Conservation (phyloP, 2,888 invertebrate species). For the Epirrita christyi region DNA sequence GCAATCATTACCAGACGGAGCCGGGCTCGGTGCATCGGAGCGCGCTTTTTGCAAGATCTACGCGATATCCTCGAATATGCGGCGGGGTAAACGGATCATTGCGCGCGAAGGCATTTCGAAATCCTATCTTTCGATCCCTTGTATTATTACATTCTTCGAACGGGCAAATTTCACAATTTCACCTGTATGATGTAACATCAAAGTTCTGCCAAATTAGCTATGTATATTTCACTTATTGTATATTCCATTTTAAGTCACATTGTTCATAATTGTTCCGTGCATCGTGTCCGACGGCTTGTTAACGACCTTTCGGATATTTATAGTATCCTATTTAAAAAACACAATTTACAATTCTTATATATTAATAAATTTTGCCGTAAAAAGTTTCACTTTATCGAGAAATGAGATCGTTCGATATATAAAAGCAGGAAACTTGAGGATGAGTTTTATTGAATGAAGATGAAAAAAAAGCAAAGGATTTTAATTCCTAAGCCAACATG, state of each 20-base stretch:
- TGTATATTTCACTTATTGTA: conserved; percentile 59
- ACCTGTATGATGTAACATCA: conserved; percentile 44
- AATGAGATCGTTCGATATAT: conserved; percentile 22
- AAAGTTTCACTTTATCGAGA: conserved; percentile 26
- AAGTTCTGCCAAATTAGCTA: conserved; percentile 58
- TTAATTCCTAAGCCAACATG: conserved; percentile 41
- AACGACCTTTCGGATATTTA: conserved; percentile 82
- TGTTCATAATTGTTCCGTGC: conserved; percentile 79
- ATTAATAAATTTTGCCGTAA: conserved; percentile 33
- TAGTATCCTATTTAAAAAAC: conserved; percentile 81
- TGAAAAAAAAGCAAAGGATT: conserved; percentile 10
- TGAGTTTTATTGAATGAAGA: conserved; percentile 2
- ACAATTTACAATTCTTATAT: conserved; percentile 74
- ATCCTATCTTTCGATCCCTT: conserved; percentile 52
- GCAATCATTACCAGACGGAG: conserved; percentile 73
- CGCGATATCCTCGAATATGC: conserved; percentile 74
- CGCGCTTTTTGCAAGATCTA: conserved; percentile 72
- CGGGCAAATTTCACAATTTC: conserved; percentile 39
- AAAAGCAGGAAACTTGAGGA: conserved; percentile 26
- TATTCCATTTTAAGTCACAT: conserved; percentile 69
- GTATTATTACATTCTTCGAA: conserved; percentile 47
- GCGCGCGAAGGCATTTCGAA: conserved; percentile 55
- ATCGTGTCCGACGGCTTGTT: conserved; percentile 72
- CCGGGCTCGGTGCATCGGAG: conserved; percentile 58
- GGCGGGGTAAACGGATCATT: conserved; percentile 62